phyloP scores from a whole-genome alignment of 2,888 invertebrate genomes.

The Dryadula phaetusa region DNA sequence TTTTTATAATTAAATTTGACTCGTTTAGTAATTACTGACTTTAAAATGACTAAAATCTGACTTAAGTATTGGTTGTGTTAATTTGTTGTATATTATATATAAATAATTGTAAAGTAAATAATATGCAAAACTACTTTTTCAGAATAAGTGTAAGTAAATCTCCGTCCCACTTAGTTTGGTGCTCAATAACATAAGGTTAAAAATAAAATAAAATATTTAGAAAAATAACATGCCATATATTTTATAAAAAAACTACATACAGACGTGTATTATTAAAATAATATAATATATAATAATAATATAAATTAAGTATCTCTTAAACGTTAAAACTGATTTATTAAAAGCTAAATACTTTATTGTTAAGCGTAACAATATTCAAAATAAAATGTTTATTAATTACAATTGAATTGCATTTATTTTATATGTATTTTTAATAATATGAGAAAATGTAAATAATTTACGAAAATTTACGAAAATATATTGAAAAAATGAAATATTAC shows the following conservation, averaged over 20 bases:
- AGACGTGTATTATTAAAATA: slow-evolving; percentile 63
- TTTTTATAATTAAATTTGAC: neutral
- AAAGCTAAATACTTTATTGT: slow-evolving; percentile 41
- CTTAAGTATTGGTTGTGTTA: slow-evolving; percentile 14
- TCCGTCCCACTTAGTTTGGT: slow-evolving; percentile 49
- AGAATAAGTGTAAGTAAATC: neutral
- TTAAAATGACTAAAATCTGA: neutral
- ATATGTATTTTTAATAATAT: too few species aligned
- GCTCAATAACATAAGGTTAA: slow-evolving; percentile 56
- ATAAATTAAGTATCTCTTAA: slow-evolving; percentile 53
- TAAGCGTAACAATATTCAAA: slow-evolving; percentile 49
- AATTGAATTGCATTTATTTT: too few species aligned
- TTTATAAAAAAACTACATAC: slow-evolving; percentile 72
- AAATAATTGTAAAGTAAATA: neutral
- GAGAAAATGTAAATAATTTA: neutral
- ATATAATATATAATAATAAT: slow-evolving; percentile 54
- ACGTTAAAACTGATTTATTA: slow-evolving; percentile 41
- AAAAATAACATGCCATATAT: slow-evolving; percentile 84
- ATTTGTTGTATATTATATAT: neutral
- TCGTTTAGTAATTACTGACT: too few species aligned
- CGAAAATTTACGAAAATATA: too few species aligned
- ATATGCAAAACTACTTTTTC: neutral
- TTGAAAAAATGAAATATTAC: too few species aligned
- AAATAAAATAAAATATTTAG: slow-evolving; percentile 51
- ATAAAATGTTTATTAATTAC: too few species aligned